Percentiles rank a stretch among this genome's conserved stretches.
phyloP scores from a whole-genome alignment of 2,888 invertebrate genomes.

The Patella depressa region DNA sequence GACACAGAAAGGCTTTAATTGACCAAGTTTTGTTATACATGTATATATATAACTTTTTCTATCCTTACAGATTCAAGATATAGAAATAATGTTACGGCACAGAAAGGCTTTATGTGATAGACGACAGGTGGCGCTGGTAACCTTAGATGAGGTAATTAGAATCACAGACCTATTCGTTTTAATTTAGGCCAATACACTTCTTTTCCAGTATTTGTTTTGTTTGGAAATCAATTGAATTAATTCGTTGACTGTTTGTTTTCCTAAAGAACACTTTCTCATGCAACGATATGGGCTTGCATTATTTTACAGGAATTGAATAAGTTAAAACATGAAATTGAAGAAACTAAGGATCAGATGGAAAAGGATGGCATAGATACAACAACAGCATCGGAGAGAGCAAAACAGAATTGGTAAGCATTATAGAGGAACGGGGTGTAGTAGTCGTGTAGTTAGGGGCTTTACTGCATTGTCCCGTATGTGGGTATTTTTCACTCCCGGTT shows the following conservation, averaged over 20 bases:
- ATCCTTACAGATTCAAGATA: slow-evolving; percentile 46
- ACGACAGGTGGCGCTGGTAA: slow-evolving; percentile 43
- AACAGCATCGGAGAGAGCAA: slow-evolving; percentile 28
- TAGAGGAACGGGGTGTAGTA: too few relatives aligned
- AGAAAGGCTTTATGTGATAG: slow-evolving; percentile 49
- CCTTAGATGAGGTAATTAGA: slow-evolving; percentile 48
- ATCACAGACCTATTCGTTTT: slow-evolving; percentile 1
- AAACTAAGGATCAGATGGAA: slow-evolving; percentile 32
- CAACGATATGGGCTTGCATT: neutral
- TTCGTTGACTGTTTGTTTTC: too few relatives aligned
- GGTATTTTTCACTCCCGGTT: too few relatives aligned
- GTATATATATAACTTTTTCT: neutral
- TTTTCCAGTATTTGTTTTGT: too few relatives aligned
- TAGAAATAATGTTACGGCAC: slow-evolving; percentile 49
- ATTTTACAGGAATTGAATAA: slow-evolving; percentile 33
- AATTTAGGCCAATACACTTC: too few relatives aligned
- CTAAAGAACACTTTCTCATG: too few relatives aligned
- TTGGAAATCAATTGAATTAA: too few relatives aligned
- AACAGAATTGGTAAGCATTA: slow-evolving; percentile 32
- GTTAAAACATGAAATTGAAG: slow-evolving; percentile 40
- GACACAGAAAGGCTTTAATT: slow-evolving; percentile 47
- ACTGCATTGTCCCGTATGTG: too few relatives aligned
- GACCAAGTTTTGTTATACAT: slow-evolving; percentile 22
- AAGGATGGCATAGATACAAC: slow-evolving; percentile 23
- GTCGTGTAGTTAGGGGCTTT: too few relatives aligned